phyloP scores from a whole-genome alignment of 35 echinoderm and acorn worm genomes.

The Acanthaster planci region DNA sequence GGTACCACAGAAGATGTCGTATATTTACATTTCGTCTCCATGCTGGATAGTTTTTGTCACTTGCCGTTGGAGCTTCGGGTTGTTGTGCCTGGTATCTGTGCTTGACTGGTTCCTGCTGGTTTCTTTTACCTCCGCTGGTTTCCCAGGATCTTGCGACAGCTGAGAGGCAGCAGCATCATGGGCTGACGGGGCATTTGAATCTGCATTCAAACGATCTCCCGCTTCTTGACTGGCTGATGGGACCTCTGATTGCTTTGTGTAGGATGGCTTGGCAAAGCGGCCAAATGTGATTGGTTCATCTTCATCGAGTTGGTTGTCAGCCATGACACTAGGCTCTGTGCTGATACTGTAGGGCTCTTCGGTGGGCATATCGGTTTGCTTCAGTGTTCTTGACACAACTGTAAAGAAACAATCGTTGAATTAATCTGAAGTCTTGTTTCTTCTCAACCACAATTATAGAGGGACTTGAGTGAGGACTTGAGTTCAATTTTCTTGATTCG shows the following conservation, averaged over 20 bases:
- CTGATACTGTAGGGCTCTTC: too few species aligned
- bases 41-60: background rate
- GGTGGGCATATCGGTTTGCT: background rate
- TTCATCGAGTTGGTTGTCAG: background rate
- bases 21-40: slow-evolving; percentile 13
- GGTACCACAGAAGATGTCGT: background rate
- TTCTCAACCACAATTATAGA: too few species aligned
- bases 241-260: too few species aligned
- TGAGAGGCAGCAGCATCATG: background rate
- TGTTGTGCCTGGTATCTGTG: background rate
- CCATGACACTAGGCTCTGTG: too few species aligned
- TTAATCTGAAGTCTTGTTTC: background rate
- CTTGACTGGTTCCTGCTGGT: background rate
- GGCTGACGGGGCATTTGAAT: background rate
- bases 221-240: background rate
- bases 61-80: background rate
- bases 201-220: background rate
- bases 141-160: background rate
- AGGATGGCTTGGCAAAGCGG: background rate
- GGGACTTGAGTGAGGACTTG: too few species aligned
- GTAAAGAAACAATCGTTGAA: slow-evolving; percentile 5
- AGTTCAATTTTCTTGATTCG: too few species aligned
- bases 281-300: background rate
- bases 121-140: background rate
- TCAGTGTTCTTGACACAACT: slow-evolving; percentile 54